Evolutionary conservation across 2,888 invertebrate species (phyloP), one percentile per base, ranked within the genome.

Genomic region (Ichneumon xanthorius): DNA sequence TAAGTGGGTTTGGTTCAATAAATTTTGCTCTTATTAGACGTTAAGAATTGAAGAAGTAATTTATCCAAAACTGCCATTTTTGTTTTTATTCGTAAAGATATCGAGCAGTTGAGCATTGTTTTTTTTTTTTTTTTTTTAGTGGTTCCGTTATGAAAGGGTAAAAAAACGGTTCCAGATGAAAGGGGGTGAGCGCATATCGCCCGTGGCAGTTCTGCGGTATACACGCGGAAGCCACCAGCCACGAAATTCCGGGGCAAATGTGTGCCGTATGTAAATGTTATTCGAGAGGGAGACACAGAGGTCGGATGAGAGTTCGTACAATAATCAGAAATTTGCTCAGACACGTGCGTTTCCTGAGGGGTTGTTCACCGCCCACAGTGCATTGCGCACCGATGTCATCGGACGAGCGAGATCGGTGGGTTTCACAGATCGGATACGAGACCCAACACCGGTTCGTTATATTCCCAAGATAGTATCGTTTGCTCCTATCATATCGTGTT

Each of bases 201-300:
- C 75, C 48, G 58, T n/a, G 82, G 79, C 58, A 77, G 68, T 75
- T 87, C 84, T 87, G 87, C 75, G 88, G 87, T 73, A 85, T 85
- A 86, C 88, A 86, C 84, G 86, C 87, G 79, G 76, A 65, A 86
- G 37, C 87, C 79, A 70, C 87, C 72, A 79, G 83, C 87, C 61
- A n/a, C 84, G 84, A 87, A 89, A 89, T 89, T 87, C 87, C 68
- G 80, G 82, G 88, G 91, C 87, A 91, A 92, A 92, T 91, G 88
- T 92, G 91, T 91, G 89, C 89, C 87, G 89, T 90, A 92, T 92
- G 92, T 91, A 93, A 93, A 92, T 93, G 91, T 92, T 91, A 92
- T 92, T 89, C 88, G 45, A 75, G 68, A 70, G 84, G 78, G 63
- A 81, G 26, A 61, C 40, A 53, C 67, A 58, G 30, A 16, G 48